Evolutionary conservation across 1,140 invertebrate genomes (phyloP).

Genomic region (Conopomorpha cramerella): DNA sequence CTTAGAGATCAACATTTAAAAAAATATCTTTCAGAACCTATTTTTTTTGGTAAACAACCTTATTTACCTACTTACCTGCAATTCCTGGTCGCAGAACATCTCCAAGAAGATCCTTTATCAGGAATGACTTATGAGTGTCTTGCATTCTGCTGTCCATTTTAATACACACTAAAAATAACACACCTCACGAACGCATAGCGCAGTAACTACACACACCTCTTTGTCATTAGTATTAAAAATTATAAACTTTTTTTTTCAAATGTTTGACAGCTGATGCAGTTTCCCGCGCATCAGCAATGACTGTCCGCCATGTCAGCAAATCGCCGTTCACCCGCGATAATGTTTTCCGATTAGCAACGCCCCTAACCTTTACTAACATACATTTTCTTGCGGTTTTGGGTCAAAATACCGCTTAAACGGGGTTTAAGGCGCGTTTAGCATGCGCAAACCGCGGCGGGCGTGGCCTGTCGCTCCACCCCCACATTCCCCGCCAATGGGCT

Average conservation of each 20-base stretch:
- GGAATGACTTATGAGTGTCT: conserved; percentile 76
- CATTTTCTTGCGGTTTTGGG: conserved; percentile 57
- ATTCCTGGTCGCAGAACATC: conserved; percentile 69
- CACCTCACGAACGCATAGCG: no score
- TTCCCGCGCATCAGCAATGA: conserved; percentile 38
- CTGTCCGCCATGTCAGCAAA: conserved; percentile 50
- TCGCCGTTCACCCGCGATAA: conserved; percentile 44
- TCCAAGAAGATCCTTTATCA: conserved; percentile 76
- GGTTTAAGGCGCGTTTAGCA: conserved; percentile 53
- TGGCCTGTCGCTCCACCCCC: conserved; percentile 27
- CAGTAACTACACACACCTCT: no score
- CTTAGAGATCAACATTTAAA: no score
- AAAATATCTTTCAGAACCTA: no score
- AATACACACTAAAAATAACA: no score
- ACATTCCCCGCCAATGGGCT: conserved; percentile 18
- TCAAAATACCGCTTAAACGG: conserved; percentile 59
- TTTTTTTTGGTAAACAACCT: no score
- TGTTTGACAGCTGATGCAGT: no score
- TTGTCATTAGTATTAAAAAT: no score
- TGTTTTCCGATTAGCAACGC: conserved; percentile 52
- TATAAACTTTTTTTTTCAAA: no score
- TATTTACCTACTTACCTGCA: conserved; percentile 16
- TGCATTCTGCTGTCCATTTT: conserved; percentile 55
- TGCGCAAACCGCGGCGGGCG: conserved; percentile 33
- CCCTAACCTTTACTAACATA: conserved; percentile 48